Evolutionary conservation across 2,797 vertebrate species (phyloP).

Genomic region (Bradypodion pumilum): DNA sequence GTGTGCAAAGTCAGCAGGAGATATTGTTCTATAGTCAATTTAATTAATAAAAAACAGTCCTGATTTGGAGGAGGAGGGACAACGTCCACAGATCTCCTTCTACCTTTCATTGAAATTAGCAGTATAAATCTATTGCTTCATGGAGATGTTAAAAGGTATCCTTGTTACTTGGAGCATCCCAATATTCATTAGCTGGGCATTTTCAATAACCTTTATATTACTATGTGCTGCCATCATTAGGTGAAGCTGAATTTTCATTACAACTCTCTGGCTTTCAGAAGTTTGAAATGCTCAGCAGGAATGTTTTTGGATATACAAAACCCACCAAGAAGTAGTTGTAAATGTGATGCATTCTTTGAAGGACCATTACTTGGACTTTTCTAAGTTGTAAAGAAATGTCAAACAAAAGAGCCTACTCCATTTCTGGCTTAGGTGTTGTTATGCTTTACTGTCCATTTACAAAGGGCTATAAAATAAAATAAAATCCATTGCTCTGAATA

Average conservation of each 20-base stretch:
- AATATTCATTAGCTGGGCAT: conserved; percentile 58
- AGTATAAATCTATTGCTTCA: conserved; percentile 61
- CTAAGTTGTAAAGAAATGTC: conserved; percentile 33
- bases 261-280: conserved; percentile 16
- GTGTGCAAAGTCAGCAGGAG: conserved; percentile 71
- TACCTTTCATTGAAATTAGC: conserved; percentile 63
- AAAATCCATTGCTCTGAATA: conserved; percentile 1
- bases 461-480: neutral
- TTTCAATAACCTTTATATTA: conserved; percentile 43
- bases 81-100: conserved; percentile 47
- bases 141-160: conserved; percentile 47
- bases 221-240: conserved; percentile 40
- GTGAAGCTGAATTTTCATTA: conserved; percentile 37
- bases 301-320: conserved; percentile 24
- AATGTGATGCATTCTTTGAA: conserved; percentile 6
- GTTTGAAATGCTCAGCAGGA: conserved; percentile 29
- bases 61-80: conserved; percentile 55
- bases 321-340: neutral
- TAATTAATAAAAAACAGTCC: conserved; percentile 69
- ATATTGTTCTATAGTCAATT: conserved; percentile 63
- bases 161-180: conserved; percentile 55
- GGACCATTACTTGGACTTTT: neutral
- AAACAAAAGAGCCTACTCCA: neutral
- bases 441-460: neutral
- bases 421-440: neutral